Base-by-base conservation (phyloP, 2,888 invertebrate species). In the Diabrotica balteata region DNA sequence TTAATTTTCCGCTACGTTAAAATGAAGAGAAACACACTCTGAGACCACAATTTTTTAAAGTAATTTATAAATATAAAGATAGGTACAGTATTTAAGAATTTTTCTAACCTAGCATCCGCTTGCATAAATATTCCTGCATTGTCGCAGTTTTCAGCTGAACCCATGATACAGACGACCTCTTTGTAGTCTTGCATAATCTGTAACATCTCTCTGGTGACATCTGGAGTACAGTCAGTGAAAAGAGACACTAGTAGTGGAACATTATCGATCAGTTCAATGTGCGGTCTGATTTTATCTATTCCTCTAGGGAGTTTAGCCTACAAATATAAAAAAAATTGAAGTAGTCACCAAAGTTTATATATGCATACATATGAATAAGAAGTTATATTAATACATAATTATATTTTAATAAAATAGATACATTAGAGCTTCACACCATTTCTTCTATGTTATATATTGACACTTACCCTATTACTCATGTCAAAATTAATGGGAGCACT, bases 211-310 rank as follows among this genome's bases (percentile, higher is more conserved):
- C 91, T 88, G 0, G 96, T 97, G 10, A 95, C 95, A 72, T 90
- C 87, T n/a, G 96, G 91, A 1, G 94, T 95, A 85, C 98, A 98
- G 86, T 99, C 98, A 0, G 98, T 99, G 85, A 98, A 99, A 9
- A 99, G 88, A 0, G 97, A 97, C 17, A 99, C 98, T 63, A 98
- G 88, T 45, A 99, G 86, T 6, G 99, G 98, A 60, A 99, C 98
- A 86, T 98, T 98, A 86, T 99, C 98, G 62, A 98, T 96, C 74
- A 93, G 89, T 81, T 96, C 94, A 74, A 98, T 90, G 84, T 98
- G 98, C 0, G 97, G 97, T 0, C 97, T 90, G 76, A 98, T 97
- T 84, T 97, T 96, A 79, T 97, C 95, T 76, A 98, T 97, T 59
- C 98, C 98, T 63, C 96, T 90, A 0, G 98, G 98, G 55, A 98